Conservation (phyloP, 2,797 vertebrate genomes). For the Hybognathus amarus region DNA sequence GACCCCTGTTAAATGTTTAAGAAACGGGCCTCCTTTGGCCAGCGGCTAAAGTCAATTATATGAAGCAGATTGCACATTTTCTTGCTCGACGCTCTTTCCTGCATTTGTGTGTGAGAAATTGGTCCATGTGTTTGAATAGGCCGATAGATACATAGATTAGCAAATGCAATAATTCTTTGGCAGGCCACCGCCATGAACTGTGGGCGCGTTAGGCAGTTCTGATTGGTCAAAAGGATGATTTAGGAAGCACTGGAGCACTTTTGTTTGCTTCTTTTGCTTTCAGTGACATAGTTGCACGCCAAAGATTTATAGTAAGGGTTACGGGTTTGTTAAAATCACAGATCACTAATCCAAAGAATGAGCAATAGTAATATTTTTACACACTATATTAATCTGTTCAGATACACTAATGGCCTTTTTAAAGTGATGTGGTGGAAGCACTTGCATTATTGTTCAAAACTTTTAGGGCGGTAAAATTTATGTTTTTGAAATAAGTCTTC, state of each 20-base stretch:
- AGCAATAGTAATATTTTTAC: not conserved
- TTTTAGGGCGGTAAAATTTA: not conserved
- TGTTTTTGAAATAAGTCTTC: not conserved
- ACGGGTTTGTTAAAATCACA: not conserved
- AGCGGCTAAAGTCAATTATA: constrained; percentile 28
- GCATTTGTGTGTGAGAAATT: not conserved
- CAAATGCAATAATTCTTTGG: constrained; percentile 10
- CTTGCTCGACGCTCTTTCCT: not conserved
- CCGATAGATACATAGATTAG: not conserved
- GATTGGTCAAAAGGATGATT: not conserved
- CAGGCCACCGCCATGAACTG: not conserved
- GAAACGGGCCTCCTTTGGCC: not conserved
- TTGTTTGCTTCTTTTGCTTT: not conserved
- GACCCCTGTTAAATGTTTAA: constrained; percentile 10
- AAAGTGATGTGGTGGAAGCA: not conserved
- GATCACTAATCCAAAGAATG: not conserved
- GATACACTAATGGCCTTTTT: not conserved
- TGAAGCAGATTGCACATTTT: constrained; percentile 20
- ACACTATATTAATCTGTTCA: too few species aligned
- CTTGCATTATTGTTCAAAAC: not conserved
- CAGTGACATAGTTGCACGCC: not conserved
- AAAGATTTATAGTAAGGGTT: not conserved
- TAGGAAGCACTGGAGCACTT: not conserved
- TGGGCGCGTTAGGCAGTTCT: not conserved
- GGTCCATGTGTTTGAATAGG: not conserved